These are phyloP conservation scores for Recurvirostra avosetta DNA, from an alignment of 2,113 vertebrate species.

Conservation along the genomic window DNA sequence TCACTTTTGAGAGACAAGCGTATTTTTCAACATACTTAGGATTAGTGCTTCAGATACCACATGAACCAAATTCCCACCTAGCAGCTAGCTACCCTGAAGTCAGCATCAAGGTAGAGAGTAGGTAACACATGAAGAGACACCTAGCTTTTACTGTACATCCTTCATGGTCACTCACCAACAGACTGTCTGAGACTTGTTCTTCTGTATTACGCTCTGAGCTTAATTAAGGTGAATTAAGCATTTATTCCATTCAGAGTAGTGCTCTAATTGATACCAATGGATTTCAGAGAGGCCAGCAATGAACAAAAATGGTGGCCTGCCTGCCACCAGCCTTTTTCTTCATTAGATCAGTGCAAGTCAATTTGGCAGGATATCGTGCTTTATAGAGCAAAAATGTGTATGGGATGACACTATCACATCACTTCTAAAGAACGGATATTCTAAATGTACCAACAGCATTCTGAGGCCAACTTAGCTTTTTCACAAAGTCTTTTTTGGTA, in stretches of 20 bases:
- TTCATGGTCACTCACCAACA: not conserved
- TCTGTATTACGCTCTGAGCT: not conserved
- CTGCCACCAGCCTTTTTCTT: not conserved
- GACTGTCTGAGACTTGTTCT: not conserved
- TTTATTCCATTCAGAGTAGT: not conserved
- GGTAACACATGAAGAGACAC: not conserved
- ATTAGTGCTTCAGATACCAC: not conserved
- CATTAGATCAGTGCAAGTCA: not conserved
- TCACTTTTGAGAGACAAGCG: not conserved
- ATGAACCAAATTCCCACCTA: not conserved
- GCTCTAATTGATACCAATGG: not conserved
- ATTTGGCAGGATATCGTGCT: not conserved
- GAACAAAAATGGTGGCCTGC: not conserved
- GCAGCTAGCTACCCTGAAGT: not conserved
- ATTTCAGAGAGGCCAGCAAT: not conserved
- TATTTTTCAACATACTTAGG: not conserved
- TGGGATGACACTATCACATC: not conserved
- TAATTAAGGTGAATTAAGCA: not conserved
- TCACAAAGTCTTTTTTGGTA: not conserved
- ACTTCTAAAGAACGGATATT: not conserved
- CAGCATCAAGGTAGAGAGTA: no score
- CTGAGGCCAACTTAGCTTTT: not conserved
- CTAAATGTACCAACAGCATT: not conserved
- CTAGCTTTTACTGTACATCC: not conserved
- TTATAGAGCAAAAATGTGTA: not conserved